Conservation (phyloP, 2,797 vertebrate species). For the Protosalanx chinensis region DNA sequence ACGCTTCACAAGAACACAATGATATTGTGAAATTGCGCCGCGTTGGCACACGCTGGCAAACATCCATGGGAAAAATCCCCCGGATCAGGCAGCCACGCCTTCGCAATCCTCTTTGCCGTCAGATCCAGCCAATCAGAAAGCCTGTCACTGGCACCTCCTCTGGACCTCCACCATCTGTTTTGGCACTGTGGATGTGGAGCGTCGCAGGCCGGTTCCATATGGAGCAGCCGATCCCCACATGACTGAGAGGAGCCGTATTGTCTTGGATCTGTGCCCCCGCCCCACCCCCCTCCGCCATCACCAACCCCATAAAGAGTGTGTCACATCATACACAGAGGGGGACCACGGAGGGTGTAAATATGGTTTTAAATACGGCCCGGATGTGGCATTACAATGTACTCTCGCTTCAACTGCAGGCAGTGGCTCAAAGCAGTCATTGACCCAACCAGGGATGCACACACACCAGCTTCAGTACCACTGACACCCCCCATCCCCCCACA, state of each 20-base stretch:
- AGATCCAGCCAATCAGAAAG: conserved; percentile 44
- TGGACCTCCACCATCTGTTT: conserved; percentile 59
- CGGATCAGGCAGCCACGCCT: conserved; percentile 21
- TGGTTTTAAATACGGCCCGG: background rate
- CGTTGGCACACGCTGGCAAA: conserved; percentile 41
- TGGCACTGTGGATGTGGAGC: conserved; percentile 36
- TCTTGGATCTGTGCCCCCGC: background rate
- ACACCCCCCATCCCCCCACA: conserved; percentile 7
- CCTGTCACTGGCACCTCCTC: conserved; percentile 38
- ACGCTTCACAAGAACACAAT: too few relatives aligned
- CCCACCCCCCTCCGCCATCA: background rate
- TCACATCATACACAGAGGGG: conserved; percentile 49
- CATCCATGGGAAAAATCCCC: conserved; percentile 32
- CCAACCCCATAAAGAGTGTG: conserved; percentile 2
- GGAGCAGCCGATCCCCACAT: background rate
- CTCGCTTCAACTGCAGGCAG: background rate
- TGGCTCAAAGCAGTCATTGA: background rate
- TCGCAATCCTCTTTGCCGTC: conserved; percentile 35
- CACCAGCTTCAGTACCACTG: background rate
- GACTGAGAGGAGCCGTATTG: conserved; percentile 20
- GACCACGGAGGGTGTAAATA: conserved; percentile 24
- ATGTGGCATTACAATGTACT: background rate
- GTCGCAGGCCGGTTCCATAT: background rate
- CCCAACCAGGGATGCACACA: conserved; percentile 5
- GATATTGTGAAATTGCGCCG: too few relatives aligned